phyloP scores from a whole-genome alignment of 1,140 invertebrate genomes.

The Pogonomyrmex barbatus region DNA sequence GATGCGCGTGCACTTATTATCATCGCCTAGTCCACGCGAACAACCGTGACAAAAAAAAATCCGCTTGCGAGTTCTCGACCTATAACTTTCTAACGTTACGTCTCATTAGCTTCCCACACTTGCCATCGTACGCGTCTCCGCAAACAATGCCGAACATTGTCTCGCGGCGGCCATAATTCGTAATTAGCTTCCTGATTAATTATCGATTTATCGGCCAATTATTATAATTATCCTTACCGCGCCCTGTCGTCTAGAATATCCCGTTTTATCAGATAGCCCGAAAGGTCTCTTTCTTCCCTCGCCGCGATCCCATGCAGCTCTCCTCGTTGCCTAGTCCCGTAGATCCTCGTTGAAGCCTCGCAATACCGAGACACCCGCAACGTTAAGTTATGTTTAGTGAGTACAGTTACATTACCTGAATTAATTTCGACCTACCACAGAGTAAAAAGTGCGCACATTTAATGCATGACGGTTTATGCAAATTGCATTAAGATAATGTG shows the following conservation, averaged over 20 bases:
- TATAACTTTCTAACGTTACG: slow-evolving; percentile 80
- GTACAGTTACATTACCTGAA: slow-evolving; percentile 16
- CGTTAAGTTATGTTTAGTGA: slow-evolving; percentile 17
- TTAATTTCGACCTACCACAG: slow-evolving; percentile 11
- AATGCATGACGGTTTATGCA: neutral
- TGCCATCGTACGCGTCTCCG: slow-evolving; percentile 56
- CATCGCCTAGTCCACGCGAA: slow-evolving; percentile 39
- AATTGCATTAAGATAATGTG: neutral
- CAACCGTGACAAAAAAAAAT: slow-evolving; percentile 33
- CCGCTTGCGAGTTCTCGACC: slow-evolving; percentile 69
- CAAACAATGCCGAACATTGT: slow-evolving; percentile 80
- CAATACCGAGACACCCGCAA: neutral
- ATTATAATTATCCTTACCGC: slow-evolving; percentile 78
- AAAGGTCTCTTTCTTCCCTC: slow-evolving; percentile 70
- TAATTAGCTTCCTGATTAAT: slow-evolving; percentile 85
- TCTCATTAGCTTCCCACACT: slow-evolving; percentile 84
- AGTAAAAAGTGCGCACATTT: neutral
- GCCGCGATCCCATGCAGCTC: slow-evolving; percentile 39
- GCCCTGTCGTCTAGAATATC: slow-evolving; percentile 66
- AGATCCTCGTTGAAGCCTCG: slow-evolving; percentile 40
- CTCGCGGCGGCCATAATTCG: slow-evolving; percentile 80
- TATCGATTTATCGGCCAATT: slow-evolving; percentile 85
- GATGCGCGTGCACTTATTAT: slow-evolving; percentile 62
- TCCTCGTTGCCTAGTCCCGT: slow-evolving; percentile 17
- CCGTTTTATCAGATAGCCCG: slow-evolving; percentile 74